phyloP scores from a whole-genome alignment of 2,888 invertebrate genomes.

The Archips xylosteana region DNA sequence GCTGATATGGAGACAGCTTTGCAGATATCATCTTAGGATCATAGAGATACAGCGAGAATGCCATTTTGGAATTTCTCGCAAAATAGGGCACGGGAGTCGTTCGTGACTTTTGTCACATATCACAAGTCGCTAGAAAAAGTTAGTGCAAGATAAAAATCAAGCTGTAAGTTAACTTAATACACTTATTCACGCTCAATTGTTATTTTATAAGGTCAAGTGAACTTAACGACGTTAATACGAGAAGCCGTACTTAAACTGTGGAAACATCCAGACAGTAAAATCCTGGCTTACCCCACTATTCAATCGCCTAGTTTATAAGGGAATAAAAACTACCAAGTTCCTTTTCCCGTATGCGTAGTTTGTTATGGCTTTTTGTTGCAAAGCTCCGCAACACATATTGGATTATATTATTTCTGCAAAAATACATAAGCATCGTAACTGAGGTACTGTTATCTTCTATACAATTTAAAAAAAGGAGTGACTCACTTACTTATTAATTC shows the following conservation, averaged over 20 bases:
- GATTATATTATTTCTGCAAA: too few species aligned
- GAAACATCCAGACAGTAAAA: conserved; percentile 19
- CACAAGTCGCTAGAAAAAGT: too few species aligned
- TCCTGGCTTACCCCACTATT: conserved; percentile 33
- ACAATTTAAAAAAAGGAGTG: too few species aligned
- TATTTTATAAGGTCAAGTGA: neutral
- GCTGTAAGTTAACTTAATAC: neutral
- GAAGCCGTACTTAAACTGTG: conserved; percentile 21
- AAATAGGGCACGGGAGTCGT: too few species aligned
- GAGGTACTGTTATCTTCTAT: too few species aligned
- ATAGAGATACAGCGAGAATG: too few species aligned
- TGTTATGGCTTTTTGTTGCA: conserved; percentile 21
- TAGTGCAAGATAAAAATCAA: neutral
- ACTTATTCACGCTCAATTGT: conserved; percentile 10
- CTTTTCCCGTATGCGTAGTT: conserved; percentile 9
- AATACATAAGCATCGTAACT: too few species aligned
- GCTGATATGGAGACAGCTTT: too few species aligned
- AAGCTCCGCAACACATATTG: neutral
- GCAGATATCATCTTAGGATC: too few species aligned
- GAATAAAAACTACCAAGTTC: conserved; percentile 17
- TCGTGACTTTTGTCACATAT: too few species aligned
- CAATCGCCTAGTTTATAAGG: conserved; percentile 20
- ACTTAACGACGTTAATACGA: conserved; percentile 3
- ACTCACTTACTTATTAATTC: too few species aligned
- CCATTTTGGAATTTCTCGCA: too few species aligned